Evolutionary conservation across 1,140 invertebrate genomes (phyloP).

Genomic region (Portunus trituberculatus): DNA sequence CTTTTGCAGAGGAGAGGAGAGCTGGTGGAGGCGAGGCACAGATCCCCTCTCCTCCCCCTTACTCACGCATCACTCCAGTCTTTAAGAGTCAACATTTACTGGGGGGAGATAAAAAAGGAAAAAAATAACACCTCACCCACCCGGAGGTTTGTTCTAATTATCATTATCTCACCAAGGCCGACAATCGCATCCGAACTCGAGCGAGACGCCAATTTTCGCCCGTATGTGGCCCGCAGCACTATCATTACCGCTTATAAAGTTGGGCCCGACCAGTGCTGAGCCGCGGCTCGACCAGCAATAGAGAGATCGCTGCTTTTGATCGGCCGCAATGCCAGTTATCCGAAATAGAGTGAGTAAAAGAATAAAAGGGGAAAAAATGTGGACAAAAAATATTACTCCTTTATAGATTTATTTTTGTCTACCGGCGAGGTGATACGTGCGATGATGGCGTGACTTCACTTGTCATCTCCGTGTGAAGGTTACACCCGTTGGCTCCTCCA

Average conservation of each 20-base stretch:
- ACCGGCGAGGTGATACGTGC: neutral
- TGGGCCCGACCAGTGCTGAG: neutral
- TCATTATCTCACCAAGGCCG: conserved; percentile 9
- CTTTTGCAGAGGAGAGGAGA: neutral
- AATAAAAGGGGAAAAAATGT: neutral
- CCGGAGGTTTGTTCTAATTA: neutral
- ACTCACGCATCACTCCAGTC: neutral
- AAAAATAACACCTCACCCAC: neutral
- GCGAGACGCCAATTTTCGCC: conserved; percentile 17
- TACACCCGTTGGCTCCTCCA: neutral
- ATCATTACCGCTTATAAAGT: conserved; percentile 14
- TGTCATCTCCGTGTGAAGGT: neutral
- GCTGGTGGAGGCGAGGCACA: neutral
- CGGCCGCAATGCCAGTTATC: neutral
- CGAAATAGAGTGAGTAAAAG: conserved; percentile 13
- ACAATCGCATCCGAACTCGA: conserved; percentile 10
- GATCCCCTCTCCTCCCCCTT: neutral
- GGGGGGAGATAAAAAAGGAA: neutral
- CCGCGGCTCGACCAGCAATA: neutral
- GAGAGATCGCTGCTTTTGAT: conserved; percentile 21
- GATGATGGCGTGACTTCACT: neutral
- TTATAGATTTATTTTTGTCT: conserved; percentile 9
- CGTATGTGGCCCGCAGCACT: neutral
- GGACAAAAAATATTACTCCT: neutral
- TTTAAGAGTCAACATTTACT: conserved; percentile 4